These are phyloP conservation scores for Terebella lapidaria DNA, from an alignment of 2,888 invertebrate genomes.

Conservation along the genomic window DNA sequence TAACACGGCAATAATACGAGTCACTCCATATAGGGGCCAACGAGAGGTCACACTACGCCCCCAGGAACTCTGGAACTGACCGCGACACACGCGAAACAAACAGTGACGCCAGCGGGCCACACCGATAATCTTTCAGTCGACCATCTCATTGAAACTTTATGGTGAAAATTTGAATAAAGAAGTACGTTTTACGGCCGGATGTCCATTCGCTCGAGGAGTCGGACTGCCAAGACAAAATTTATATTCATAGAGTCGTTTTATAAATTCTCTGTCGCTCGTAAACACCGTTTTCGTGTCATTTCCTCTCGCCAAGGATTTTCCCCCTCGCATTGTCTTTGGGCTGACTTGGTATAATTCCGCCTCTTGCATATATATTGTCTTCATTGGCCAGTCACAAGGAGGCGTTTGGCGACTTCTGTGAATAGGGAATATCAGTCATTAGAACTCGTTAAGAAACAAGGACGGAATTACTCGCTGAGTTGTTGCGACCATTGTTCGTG, in stretches of 20 bases:
- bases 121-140: too few relatives aligned
- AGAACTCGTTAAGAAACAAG: not conserved
- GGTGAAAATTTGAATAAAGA: not conserved
- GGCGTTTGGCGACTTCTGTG: too few relatives aligned
- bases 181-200: not conserved
- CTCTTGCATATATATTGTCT: not conserved
- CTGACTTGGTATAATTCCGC: not conserved
- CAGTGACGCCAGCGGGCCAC: too few relatives aligned
- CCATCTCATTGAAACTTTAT: not conserved
- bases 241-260: not conserved
- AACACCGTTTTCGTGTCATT: not conserved
- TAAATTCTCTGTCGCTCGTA: not conserved
- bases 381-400: too few relatives aligned
- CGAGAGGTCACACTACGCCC: too few relatives aligned
- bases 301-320: not conserved
- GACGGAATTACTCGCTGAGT: not conserved
- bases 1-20: too few relatives aligned
- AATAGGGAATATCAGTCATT: not conserved
- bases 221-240: not conserved
- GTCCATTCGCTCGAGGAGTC: not conserved
- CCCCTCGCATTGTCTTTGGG: not conserved
- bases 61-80: too few relatives aligned
- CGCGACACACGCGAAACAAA: too few relatives aligned
- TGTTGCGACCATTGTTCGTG: not conserved
- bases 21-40: too few relatives aligned